Conservation (phyloP, 2,113 vertebrate species). For the Entelurus aequoreus region DNA sequence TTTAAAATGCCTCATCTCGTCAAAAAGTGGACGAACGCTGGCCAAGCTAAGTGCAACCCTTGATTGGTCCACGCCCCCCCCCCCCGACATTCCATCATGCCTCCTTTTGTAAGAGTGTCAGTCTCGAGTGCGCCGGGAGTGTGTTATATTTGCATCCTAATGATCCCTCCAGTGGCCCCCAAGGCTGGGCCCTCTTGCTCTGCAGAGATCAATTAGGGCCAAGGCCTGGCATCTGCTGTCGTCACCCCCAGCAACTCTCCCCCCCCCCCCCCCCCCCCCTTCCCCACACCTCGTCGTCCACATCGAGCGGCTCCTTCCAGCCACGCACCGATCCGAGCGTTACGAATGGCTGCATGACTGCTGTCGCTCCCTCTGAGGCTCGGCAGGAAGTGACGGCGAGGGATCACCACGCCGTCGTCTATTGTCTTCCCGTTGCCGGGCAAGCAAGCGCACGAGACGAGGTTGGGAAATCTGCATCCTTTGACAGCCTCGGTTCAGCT, state of each 20-base stretch:
- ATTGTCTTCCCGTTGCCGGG: conserved; percentile 33
- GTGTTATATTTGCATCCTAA: conserved; percentile 76
- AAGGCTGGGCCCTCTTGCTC: conserved; percentile 66
- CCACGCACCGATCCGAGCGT: background rate
- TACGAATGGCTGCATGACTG: conserved; percentile 19
- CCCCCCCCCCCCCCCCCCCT: conserved; percentile 29
- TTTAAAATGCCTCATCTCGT: too few species aligned
- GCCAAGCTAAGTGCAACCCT: conserved; percentile 14
- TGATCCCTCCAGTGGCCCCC: conserved; percentile 69
- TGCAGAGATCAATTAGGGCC: conserved; percentile 77
- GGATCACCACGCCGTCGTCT: conserved; percentile 23
- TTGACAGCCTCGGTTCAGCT: conserved; percentile 44
- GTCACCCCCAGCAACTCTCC: conserved; percentile 40
- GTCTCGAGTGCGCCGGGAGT: conserved; percentile 34
- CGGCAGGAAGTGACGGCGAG: conserved; percentile 24
- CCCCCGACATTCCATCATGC: conserved; percentile 22
- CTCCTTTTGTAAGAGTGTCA: conserved; percentile 25
- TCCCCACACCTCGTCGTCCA: conserved; percentile 27
- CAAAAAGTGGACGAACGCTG: conserved; percentile 1
- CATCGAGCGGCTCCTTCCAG: conserved; percentile 4
- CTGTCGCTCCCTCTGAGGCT: conserved; percentile 32
- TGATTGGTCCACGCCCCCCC: conserved; percentile 11
- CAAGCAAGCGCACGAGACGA: conserved; percentile 46
- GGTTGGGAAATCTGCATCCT: conserved; percentile 49
- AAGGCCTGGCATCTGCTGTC: conserved; percentile 43